Base-by-base conservation (phyloP, 2,113 vertebrate genomes). In the Trinectes maculatus region DNA sequence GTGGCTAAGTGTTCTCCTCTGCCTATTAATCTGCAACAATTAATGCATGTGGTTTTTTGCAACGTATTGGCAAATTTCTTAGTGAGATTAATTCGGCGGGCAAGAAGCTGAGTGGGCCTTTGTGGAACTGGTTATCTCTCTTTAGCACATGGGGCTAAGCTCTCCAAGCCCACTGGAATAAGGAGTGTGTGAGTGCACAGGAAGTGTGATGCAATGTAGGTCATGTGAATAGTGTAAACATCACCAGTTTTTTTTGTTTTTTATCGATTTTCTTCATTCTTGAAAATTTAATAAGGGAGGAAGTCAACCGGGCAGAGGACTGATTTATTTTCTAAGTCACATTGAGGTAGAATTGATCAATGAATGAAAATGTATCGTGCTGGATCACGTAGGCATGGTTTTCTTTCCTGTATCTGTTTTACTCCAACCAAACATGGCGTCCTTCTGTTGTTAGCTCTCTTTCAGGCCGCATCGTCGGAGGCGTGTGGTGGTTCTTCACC, bases 401-500 rank as follows among this genome's bases (percentile, higher is more conserved):
- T n/a, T 43, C 4, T 66, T 47, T 28, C 7, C 1, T 33, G 37
- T 29, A 9, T n/a, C 11, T 40, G 18, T 29, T 39, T 59, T 6
- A 33, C 42, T 58, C 55, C 13, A 16, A 9, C 10, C 15, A 28
- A 51, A 48, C 40, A 31, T 59, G 34, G 13, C 63, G 16, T 43
- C 28, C 47, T 16, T 84, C 83, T 82, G 58, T 57, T 67, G 85
- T 61, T 77, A 98, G 98, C 89, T 99, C 98, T 57, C 94, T 99
- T 47, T 99, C 98, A 0, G 98, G 98, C 43, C 96, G 98, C 19
- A 99, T 99, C 24, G 98, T 99, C 0, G 97, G 97, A 47, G 98
- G 98, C 0, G 98, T 99, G 79, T 99, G 98, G 98, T 99, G 98
- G 98, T 99, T 99, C 93, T 99, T 99, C 91, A 99, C 98, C 66